Evolutionary conservation across 2,797 vertebrate species (phyloP), one percentile per base, ranked within the genome.

Genomic region (Sphenopsis melanotis): DNA sequence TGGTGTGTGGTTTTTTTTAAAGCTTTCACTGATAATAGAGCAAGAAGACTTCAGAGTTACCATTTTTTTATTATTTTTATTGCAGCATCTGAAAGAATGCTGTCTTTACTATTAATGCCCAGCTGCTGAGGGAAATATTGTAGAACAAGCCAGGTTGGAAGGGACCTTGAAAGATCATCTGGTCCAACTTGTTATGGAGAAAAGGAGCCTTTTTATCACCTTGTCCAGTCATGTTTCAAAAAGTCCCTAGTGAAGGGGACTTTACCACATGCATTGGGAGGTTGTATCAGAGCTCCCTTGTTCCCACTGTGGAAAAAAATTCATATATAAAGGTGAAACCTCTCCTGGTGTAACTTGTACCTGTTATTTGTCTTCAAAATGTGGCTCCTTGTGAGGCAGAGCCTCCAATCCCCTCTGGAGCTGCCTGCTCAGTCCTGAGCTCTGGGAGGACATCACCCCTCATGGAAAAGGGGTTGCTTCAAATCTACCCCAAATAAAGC

Each of bases 1-100:
- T 9, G 2, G 19, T 47, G 50, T 10, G 12, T 23, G 49, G 2
- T 1, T 50, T 59, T 52, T 77, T 56, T 50, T 3, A 2, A 85
- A 95, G 56, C 66, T 84, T 93, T 96, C 72, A 7, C 10, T 47
- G 72, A 72, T 37, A 49, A 65, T 44, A 52, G 57, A 93, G 76
- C 42, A 78, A 83, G 92, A 96, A 71, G 87, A 78, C 79, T 85
- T 94, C 60, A 88, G 78, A 53, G 42, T 88, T 96, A 95, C 63
- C 42, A 30, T 64, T 83, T 24, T 20, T 1, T 23, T 24, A n/a
- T 64, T 12, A 15, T 44, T 63, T 91, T 90, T 94, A 18, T 76
- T 15, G 17, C 57, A 92, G 76, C 39, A 77, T 87, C 71, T 72
- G 41, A 93, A 95, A 59, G 71, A 83, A 71, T 89, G 39, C 47